Evolutionary conservation across 2,888 invertebrate species (phyloP).

Genomic region (Caradrina clavipalpis): DNA sequence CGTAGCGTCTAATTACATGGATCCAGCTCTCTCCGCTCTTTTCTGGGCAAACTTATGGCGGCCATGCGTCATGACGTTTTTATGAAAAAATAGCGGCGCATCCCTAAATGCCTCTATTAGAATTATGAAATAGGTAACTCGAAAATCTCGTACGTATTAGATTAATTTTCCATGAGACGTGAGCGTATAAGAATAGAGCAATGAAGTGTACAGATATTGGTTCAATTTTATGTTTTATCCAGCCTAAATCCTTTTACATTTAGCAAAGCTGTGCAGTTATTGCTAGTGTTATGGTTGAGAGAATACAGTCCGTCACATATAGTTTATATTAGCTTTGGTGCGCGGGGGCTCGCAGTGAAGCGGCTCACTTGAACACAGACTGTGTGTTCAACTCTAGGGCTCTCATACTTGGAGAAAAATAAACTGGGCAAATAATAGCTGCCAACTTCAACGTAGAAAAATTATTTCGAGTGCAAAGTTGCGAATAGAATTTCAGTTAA

Average conservation of each 20-base stretch:
- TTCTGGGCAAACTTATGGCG: conserved; percentile 85
- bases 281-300: conserved; percentile 74
- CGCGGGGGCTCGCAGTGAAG: conserved; percentile 75
- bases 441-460: conserved; percentile 76
- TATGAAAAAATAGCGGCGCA: conserved; percentile 82
- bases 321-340: conserved; percentile 82
- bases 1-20: conserved; percentile 87
- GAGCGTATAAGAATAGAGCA: conserved; percentile 28
- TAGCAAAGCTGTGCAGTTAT: conserved; percentile 62
- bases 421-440: conserved; percentile 86
- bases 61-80: conserved; percentile 87
- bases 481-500: conserved; percentile 72
- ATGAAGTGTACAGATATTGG: conserved; percentile 37
- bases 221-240: conserved; percentile 47
- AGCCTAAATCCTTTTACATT: conserved; percentile 53
- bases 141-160: conserved; percentile 63
- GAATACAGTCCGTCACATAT: conserved; percentile 76
- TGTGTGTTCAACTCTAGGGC: conserved; percentile 84
- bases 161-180: conserved; percentile 56
- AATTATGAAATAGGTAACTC: conserved; percentile 76
- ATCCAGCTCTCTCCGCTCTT: conserved; percentile 82
- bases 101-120: conserved; percentile 70
- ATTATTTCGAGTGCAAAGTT: conserved; percentile 79
- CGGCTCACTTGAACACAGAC: conserved; percentile 81
- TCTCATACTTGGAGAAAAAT: conserved; percentile 82